Evolutionary conservation across 1,140 invertebrate species (phyloP).

Genomic region (Gryllus bimaculatus): DNA sequence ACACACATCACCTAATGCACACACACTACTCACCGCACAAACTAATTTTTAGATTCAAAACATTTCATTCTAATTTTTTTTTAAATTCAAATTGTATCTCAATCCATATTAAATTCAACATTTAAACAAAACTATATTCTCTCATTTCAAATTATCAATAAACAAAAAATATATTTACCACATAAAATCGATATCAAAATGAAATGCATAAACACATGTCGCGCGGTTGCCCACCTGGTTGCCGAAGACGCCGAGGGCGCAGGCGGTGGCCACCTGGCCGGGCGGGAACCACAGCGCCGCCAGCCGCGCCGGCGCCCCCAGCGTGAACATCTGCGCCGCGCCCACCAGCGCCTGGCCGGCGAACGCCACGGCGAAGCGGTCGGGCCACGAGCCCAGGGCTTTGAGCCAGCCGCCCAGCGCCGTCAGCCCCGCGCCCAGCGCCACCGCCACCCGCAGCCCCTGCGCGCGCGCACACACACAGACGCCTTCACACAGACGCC

Average conservation of each 20-base stretch:
- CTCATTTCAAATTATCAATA: too few relatives aligned
- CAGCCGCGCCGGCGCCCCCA: constrained; percentile 62
- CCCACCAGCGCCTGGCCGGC: constrained; percentile 60
- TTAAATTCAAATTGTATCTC: too few relatives aligned
- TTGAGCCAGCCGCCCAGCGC: constrained; percentile 65
- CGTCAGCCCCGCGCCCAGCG: constrained; percentile 51
- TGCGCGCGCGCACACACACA: constrained; percentile 20
- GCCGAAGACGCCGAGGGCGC: constrained; percentile 66
- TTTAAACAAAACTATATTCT: too few relatives aligned
- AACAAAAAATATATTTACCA: too few relatives aligned
- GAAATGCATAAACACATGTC: too few relatives aligned
- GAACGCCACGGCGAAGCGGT: constrained; percentile 53
- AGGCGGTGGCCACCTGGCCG: constrained; percentile 60
- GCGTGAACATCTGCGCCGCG: constrained; percentile 56
- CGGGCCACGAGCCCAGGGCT: constrained; percentile 45
- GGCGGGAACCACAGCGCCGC: constrained; percentile 61
- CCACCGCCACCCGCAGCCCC: constrained; percentile 46
- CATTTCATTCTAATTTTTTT: too few relatives aligned
- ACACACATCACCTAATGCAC: too few relatives aligned
- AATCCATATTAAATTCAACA: too few relatives aligned
- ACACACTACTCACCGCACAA: too few relatives aligned
- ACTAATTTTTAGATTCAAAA: too few relatives aligned
- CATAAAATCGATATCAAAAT: too few relatives aligned
- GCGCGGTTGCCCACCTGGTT: constrained; percentile 61
- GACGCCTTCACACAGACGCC: too few relatives aligned